A percentile compares a stretch with the other conserved stretches of the same genome.
These are phyloP conservation scores for Physella acuta DNA, from an alignment of 1,140 invertebrate genomes.

Conservation along the genomic window DNA sequence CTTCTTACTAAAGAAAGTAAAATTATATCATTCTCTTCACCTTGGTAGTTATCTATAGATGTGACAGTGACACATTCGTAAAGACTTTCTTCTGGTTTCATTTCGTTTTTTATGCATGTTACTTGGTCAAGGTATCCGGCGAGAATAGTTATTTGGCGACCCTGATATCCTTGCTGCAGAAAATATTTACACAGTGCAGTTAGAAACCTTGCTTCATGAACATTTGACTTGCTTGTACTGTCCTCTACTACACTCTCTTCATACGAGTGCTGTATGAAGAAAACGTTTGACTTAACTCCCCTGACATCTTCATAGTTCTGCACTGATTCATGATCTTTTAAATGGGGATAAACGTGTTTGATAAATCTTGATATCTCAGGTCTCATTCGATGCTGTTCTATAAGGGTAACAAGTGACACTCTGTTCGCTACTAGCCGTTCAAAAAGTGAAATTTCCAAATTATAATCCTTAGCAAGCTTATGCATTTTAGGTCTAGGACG, in stretches of 20 bases:
- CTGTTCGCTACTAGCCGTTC: constrained; percentile 47
- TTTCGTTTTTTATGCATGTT: constrained; percentile 34
- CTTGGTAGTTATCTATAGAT: constrained; percentile 73
- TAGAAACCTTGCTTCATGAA: constrained; percentile 50
- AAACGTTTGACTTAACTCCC: constrained; percentile 55
- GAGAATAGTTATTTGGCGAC: constrained; percentile 55
- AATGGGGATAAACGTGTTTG: constrained; percentile 54
- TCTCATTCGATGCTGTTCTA: constrained; percentile 46
- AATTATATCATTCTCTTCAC: constrained; percentile 82
- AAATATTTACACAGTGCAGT: constrained; percentile 52
- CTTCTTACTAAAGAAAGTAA: constrained; percentile 79
- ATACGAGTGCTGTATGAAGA: constrained; percentile 56
- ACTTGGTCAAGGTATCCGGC: constrained; percentile 58
- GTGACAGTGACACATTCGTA: constrained; percentile 61
- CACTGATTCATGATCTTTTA: constrained; percentile 54
- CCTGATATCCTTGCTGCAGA: constrained; percentile 51
- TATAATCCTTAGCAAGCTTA: constrained; percentile 47
- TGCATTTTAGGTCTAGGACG: constrained; percentile 57
- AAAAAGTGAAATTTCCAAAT: constrained; percentile 58
- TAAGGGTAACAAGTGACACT: constrained; percentile 47
- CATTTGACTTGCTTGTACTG: constrained; percentile 50
- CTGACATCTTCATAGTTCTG: constrained; percentile 42
- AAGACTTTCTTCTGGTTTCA: constrained; percentile 11
- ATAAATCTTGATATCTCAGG: constrained; percentile 57
- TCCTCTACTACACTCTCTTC: constrained; percentile 48